phyloP scores from a whole-genome alignment of 2,113 vertebrate species.

The Platichthys stellatus region DNA sequence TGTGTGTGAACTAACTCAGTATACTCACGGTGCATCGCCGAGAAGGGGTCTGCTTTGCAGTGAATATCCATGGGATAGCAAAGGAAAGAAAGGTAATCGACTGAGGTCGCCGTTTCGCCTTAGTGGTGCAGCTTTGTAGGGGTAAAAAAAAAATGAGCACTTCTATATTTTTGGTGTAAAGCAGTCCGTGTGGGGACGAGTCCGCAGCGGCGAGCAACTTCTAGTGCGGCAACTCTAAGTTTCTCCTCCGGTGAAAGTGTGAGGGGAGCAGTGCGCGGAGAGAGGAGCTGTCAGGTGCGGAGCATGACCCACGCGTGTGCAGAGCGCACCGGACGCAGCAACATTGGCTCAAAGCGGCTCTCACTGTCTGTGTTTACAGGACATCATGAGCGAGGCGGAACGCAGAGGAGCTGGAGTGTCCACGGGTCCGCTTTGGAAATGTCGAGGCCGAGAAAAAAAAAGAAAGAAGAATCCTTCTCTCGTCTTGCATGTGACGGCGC shows the following conservation, averaged over 20 bases:
- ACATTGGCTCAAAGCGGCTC: slow-evolving; percentile 67
- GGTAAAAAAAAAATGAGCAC: slow-evolving; percentile 66
- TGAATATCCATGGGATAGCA: slow-evolving; percentile 99
- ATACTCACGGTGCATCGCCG: slow-evolving; percentile 99
- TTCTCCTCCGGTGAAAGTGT: slow-evolving; percentile 61
- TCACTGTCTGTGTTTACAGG: slow-evolving; percentile 73
- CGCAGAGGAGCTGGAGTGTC: slow-evolving; percentile 54
- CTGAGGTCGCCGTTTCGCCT: slow-evolving; percentile 99
- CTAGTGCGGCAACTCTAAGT: slow-evolving; percentile 64
- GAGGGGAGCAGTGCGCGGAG: slow-evolving; percentile 36
- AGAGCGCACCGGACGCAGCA: slow-evolving; percentile 69
- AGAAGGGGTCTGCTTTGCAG: slow-evolving; percentile 99
- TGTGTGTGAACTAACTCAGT: slow-evolving; percentile 72
- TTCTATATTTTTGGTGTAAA: slow-evolving; percentile 44
- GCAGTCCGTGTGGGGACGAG: slow-evolving; percentile 67
- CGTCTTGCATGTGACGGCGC: slow-evolving; percentile 53
- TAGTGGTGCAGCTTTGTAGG: slow-evolving; percentile 92
- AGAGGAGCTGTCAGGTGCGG: slow-evolving; percentile 79
- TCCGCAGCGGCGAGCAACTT: slow-evolving; percentile 69
- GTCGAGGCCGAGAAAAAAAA: not conserved
- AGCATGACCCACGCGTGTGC: slow-evolving; percentile 80
- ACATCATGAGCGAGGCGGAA: slow-evolving; percentile 67
- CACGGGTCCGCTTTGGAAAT: slow-evolving; percentile 46
- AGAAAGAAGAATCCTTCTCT: slow-evolving; percentile 53
- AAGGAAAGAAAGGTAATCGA: slow-evolving; percentile 98